Evolutionary conservation across 2,113 vertebrate species (phyloP), one percentile per base, ranked within the genome.

Genomic region (Hepsetus odoe): DNA sequence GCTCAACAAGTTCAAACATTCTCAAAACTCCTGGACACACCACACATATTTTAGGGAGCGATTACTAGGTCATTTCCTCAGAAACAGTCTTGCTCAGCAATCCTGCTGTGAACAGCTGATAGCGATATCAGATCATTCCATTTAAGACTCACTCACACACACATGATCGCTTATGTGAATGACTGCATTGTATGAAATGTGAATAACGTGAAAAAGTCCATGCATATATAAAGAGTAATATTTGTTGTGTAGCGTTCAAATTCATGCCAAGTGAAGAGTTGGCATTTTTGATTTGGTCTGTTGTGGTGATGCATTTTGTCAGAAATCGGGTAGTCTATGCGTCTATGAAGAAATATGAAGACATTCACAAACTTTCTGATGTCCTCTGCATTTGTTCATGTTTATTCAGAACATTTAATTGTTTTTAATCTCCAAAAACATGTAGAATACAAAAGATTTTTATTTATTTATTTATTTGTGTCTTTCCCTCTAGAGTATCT

Each of bases 31-130:
- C 38, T 13, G 13, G 11, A 12, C 51, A 22, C 26, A 55, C 56
- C 26, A 32, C 33, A 49, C 14, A 46, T 64, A 18, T 55, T 72
- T 62, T 28, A n/a, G 68, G 77, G 61, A 72, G 30, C 65, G 22
- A 22, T 24, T 53, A 5, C 51, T 44, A 38, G 12, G 13, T 14
- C 20, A 49, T 18, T 77, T 6, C 30, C 22, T 51, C 61, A 1
- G 14, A 18, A 55, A 51, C 68, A 67, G 22, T 7, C 22, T 62
- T 59, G 49, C 64, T 26, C 18, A 26, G 9, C 56, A 33, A 7
- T 64, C 30, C 16, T 26, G 35, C 0, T 6, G 28, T 32, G 16
- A 49, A n/a, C 18, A 26, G 10, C 30, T 22, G 1, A 42, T 30
- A 26, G 42, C 49, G 33, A 28, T 70, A 68, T n/a, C n/a, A 22